Percentiles rank a stretch among this genome's conserved stretches.
phyloP scores from a whole-genome alignment of 2,888 invertebrate species.

The Noctua janthina region DNA sequence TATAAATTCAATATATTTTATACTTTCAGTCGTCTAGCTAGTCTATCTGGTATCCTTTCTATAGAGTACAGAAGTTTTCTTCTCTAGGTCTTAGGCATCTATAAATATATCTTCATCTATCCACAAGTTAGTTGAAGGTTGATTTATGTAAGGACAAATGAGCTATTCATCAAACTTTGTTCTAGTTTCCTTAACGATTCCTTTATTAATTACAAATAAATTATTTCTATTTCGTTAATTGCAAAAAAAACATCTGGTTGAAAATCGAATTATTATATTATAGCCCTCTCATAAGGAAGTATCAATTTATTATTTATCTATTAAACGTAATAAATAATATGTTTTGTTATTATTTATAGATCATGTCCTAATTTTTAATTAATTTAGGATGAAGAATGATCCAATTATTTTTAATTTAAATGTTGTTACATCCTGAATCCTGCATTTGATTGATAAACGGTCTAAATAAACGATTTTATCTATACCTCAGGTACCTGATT shows the following conservation, averaged over 20 bases:
- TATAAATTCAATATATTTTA: too few species aligned
- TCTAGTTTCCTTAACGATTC: constrained; percentile 24
- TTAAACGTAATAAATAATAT: constrained; percentile 25
- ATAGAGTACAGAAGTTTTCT: too few species aligned
- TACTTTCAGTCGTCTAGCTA: too few species aligned
- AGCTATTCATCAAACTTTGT: constrained; percentile 10
- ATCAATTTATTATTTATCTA: background rate
- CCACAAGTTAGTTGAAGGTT: background rate
- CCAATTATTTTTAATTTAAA: background rate
- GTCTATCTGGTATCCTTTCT: too few species aligned
- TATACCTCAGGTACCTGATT: background rate
- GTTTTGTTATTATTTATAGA: background rate
- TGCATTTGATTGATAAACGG: constrained; percentile 26
- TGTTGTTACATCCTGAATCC: constrained; percentile 34
- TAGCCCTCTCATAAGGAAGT: constrained; percentile 31
- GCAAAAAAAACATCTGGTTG: background rate
- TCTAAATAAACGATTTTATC: background rate
- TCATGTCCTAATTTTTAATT: constrained; percentile 19
- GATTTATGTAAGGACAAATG: constrained; percentile 21
- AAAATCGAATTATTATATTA: constrained; percentile 8
- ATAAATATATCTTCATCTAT: too few species aligned
- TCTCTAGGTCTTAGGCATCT: too few species aligned
- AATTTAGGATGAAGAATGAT: background rate
- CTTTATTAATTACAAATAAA: constrained; percentile 16
- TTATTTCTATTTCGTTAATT: constrained; percentile 7